phyloP scores from a whole-genome alignment of 2,888 invertebrate species.

The Celastrina argiolus region DNA sequence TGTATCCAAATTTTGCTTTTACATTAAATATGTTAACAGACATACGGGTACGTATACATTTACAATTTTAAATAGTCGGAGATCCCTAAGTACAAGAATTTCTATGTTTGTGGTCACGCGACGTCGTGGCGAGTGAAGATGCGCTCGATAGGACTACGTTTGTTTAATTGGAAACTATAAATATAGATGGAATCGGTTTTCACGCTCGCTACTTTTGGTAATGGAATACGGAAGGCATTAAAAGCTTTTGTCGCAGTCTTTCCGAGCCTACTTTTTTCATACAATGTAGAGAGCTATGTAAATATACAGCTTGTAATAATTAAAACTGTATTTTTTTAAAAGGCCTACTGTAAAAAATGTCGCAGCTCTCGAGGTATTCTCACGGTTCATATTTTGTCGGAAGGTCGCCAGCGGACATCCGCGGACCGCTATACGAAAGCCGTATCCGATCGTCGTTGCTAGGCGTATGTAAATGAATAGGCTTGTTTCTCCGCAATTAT shows the following conservation, averaged over 20 bases:
- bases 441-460: conserved; percentile 16
- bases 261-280: no score
- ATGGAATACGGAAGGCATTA: conserved; percentile 4
- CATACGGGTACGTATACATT: conserved; percentile 26
- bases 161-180: conserved; percentile 43
- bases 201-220: conserved; percentile 29
- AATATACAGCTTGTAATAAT: not conserved
- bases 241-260: not conserved
- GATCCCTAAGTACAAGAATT: conserved; percentile 53
- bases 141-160: conserved; percentile 40
- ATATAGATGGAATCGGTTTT: conserved; percentile 38
- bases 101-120: conserved; percentile 59
- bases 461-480: conserved; percentile 1
- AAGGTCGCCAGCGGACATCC: conserved; percentile 15
- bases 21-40: not conserved
- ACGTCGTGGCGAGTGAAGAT: conserved; percentile 53
- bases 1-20: no score
- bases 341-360: not conserved
- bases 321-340: not conserved
- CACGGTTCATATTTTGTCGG: conserved; percentile 19
- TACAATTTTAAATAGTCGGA: conserved; percentile 46
- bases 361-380: not conserved
- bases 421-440: conserved; percentile 17
- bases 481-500: not conserved
- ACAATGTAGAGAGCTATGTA: not conserved